Base-by-base conservation (phyloP, 2,113 vertebrate species). In the Colinus virginianus region DNA sequence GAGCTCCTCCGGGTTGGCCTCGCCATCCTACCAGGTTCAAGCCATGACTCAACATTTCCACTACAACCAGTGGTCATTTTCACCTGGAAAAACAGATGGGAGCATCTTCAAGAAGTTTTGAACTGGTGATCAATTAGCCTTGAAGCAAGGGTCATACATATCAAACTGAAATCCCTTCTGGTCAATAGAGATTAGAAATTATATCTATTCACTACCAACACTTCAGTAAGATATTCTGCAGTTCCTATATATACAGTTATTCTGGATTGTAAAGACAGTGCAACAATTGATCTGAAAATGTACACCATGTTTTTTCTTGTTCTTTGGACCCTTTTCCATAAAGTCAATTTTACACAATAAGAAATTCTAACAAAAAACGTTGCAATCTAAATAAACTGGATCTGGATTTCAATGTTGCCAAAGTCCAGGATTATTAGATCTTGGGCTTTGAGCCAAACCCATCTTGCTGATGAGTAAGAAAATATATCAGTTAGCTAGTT, bases 401-500 rank as follows among this genome's bases (percentile, higher is more conserved):
- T 91, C 46, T 88, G 74, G 58, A 88, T 77, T 81, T 86, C 83
- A 55, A 1, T 28, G 11, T 43, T 82, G 61, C 66, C 80, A 66
- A 68, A 90, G 90, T 72, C 82, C 71, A 78, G 40, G 26, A 34
- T 61, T 76, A 91, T 89, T 82, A 74, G 80, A 82, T 59, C 63
- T 68, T 49, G 68, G 90, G 87, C 90, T 93, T 61, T 62, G 51
- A 68, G 92, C 78, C 95, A 90, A 43, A 61, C 4, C 3, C 76
- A 83, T 88, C 71, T 88, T 42, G 21, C 81, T 80, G 51, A 90
- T 78, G 56, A 95, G 64, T 68, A 93, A 91, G 77, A 83, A 83
- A 90, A 94, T 10, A 32, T 25, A 95, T 93, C 76, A 85, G 78
- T 90, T 82, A 69, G 38, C 85, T 69, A 58, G 94, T 95, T 92